A percentile compares a stretch with the other conserved stretches of the same genome.
phyloP scores from a whole-genome alignment of 2,888 invertebrate genomes.

The Endotricha flammealis region DNA sequence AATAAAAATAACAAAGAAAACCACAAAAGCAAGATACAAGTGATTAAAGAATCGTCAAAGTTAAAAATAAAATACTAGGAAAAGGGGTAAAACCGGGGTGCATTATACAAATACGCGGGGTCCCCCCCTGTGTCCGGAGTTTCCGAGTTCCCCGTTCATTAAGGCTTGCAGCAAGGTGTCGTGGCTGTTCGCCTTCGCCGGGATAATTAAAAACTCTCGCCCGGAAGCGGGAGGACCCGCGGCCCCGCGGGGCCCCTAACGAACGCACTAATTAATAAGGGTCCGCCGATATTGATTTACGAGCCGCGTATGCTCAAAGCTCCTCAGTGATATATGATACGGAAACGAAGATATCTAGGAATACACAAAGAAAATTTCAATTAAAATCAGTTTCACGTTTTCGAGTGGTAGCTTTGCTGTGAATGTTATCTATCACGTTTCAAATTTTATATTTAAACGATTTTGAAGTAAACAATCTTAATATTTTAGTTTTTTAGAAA shows the following conservation, averaged over 20 bases:
- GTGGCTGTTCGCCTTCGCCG: conserved; percentile 41
- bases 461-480: too few species aligned
- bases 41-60: too few species aligned
- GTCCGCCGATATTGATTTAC: conserved; percentile 76
- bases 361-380: not conserved
- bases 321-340: conserved; percentile 3
- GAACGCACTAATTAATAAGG: conserved; percentile 77
- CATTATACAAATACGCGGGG: conserved; percentile 8
- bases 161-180: conserved; percentile 46
- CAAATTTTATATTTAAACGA: too few species aligned
- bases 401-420: too few species aligned
- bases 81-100: conserved; percentile 4
- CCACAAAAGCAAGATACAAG: too few species aligned
- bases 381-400: too few species aligned
- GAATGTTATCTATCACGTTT: too few species aligned
- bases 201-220: conserved; percentile 73
- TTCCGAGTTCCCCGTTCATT: conserved; percentile 16
- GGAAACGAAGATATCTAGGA: not conserved
- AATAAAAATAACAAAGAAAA: too few species aligned
- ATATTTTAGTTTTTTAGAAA: too few species aligned
- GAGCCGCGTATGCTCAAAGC: conserved; percentile 47
- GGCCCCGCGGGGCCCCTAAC: conserved; percentile 45
- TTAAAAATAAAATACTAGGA: not conserved
- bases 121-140: not conserved
- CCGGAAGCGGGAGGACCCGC: conserved; percentile 21